A percentile compares a stretch with the other conserved stretches of the same genome.
Evolutionary conservation across 1,140 invertebrate species (phyloP).

Genomic region (Nylanderia fulva): DNA sequence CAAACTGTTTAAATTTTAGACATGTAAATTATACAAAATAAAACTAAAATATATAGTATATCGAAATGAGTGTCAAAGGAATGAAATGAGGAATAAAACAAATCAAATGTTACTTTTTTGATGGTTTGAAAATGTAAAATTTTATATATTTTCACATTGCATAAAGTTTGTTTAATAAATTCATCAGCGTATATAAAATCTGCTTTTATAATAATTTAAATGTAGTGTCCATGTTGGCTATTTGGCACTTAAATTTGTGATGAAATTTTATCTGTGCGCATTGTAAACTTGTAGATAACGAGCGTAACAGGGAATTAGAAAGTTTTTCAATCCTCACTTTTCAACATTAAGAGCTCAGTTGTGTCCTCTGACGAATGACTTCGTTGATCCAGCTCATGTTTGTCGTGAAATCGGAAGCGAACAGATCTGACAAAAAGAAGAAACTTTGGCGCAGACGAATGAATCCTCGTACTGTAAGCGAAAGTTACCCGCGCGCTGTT

Average conservation of each 20-base stretch:
- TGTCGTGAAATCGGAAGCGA: constrained; percentile 31
- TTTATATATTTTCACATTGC: not conserved
- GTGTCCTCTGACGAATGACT: constrained; percentile 44
- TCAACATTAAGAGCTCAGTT: constrained; percentile 12
- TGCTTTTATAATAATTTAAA: not conserved
- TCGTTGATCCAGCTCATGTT: constrained; percentile 40
- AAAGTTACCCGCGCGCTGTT: constrained; percentile 67
- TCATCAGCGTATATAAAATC: constrained; percentile 2
- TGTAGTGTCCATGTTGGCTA: not conserved
- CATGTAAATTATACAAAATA: not conserved
- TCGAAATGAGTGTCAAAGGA: not conserved
- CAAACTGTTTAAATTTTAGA: not conserved
- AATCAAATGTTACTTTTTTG: not conserved
- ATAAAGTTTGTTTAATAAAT: constrained; percentile 20
- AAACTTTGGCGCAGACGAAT: constrained; percentile 49
- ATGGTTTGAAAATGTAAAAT: not conserved
- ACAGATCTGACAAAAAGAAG: constrained; percentile 40
- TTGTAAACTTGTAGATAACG: constrained; percentile 54
- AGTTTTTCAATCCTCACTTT: constrained; percentile 42
- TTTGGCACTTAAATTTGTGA: not conserved
- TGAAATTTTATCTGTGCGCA: constrained; percentile 1
- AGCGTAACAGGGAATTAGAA: constrained; percentile 47
- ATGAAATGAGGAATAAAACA: not conserved
- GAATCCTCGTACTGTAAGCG: constrained; percentile 33
- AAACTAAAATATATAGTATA: not conserved